Conservation (phyloP, 2,888 invertebrate genomes). For the Dyspetes luteomarginatus region DNA sequence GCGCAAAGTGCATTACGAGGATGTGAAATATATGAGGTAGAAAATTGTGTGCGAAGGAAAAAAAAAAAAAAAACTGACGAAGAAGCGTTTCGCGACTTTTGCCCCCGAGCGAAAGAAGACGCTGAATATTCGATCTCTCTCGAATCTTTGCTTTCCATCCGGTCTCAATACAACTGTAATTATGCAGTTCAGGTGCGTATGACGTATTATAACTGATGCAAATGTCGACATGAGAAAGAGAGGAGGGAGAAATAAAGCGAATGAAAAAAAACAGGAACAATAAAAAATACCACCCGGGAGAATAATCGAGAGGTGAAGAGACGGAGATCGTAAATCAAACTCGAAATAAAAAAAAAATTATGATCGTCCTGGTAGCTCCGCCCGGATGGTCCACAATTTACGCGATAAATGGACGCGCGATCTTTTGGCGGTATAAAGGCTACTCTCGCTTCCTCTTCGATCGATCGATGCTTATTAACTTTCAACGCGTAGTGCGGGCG, state of each 20-base stretch:
- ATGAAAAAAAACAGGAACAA: slow-evolving; percentile 48
- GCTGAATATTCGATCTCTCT: slow-evolving; percentile 50
- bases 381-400: slow-evolving; percentile 66
- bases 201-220: slow-evolving; percentile 60
- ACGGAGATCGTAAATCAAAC: slow-evolving; percentile 65
- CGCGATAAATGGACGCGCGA: slow-evolving; percentile 63
- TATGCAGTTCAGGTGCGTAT: slow-evolving; percentile 61
- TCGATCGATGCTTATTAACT: slow-evolving; percentile 65
- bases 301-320: slow-evolving; percentile 28
- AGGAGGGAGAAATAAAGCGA: slow-evolving; percentile 55
- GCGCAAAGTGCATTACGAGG: not conserved
- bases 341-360: slow-evolving; percentile 59
- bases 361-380: slow-evolving; percentile 53
- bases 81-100: slow-evolving; percentile 65
- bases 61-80: slow-evolving; percentile 22
- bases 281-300: slow-evolving; percentile 42
- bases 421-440: slow-evolving; percentile 59
- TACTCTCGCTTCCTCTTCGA: slow-evolving; percentile 22
- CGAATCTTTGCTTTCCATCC: slow-evolving; percentile 46
- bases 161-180: slow-evolving; percentile 59
- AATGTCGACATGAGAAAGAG: slow-evolving; percentile 53
- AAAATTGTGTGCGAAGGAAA: not conserved
- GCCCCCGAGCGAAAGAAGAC: slow-evolving; percentile 66
- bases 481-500: slow-evolving; percentile 57
- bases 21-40: not conserved